A percentile compares a stretch with the other conserved stretches of the same genome.
Conservation (phyloP, 2,888 invertebrate genomes). For the Heliconius ismenius region DNA sequence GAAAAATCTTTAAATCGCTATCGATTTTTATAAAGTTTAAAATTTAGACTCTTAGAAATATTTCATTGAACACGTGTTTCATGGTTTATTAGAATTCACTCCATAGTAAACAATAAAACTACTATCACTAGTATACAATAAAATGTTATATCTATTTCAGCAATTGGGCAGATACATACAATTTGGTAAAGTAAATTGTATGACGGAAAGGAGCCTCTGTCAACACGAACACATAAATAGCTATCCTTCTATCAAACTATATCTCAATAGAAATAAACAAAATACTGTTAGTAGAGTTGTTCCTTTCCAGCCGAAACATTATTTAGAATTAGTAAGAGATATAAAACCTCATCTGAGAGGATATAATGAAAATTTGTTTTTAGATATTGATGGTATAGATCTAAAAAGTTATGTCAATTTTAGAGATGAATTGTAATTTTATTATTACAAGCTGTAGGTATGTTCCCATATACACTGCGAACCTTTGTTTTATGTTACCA, state of each 20-base stretch:
- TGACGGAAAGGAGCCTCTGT: conserved; percentile 67
- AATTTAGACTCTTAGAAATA: too few relatives aligned
- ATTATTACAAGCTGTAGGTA: background rate
- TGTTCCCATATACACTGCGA: too few relatives aligned
- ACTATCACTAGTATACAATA: too few relatives aligned
- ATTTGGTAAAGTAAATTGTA: conserved; percentile 73
- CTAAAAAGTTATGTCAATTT: conserved; percentile 51
- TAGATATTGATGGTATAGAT: conserved; percentile 50
- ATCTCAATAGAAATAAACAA: conserved; percentile 56
- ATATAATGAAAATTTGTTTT: conserved; percentile 55
- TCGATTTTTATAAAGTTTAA: too few relatives aligned
- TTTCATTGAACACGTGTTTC: too few relatives aligned
- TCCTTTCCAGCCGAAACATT: conserved; percentile 56
- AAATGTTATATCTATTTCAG: background rate
- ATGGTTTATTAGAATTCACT: too few relatives aligned
- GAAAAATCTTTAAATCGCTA: too few relatives aligned
- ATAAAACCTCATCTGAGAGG: conserved; percentile 57
- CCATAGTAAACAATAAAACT: too few relatives aligned
- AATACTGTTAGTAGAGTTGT: conserved; percentile 59
- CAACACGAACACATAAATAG: conserved; percentile 68
- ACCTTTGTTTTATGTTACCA: too few relatives aligned
- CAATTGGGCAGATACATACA: conserved; percentile 61
- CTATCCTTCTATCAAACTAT: conserved; percentile 70
- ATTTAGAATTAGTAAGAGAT: conserved; percentile 54
- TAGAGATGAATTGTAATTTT: conserved; percentile 65